A percentile compares a stretch with the other conserved stretches of the same genome.
phyloP scores from a whole-genome alignment of 2,888 invertebrate species.

The Eristalinus sepulchralis region DNA sequence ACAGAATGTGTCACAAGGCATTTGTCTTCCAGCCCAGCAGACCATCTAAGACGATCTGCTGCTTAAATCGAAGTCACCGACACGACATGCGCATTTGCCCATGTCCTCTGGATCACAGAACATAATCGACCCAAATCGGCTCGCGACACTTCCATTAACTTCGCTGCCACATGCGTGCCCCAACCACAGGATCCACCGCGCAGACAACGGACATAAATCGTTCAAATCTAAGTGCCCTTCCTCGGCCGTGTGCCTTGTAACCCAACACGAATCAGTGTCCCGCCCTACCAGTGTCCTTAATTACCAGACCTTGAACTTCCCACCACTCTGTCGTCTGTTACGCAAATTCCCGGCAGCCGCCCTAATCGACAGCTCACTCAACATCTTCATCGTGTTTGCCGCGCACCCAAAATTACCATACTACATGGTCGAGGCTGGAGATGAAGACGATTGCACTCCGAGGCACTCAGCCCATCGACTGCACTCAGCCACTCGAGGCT shows the following conservation, averaged over 20 bases:
- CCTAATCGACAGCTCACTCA: constrained; percentile 62
- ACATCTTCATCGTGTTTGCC: constrained; percentile 67
- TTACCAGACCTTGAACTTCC: constrained; percentile 60
- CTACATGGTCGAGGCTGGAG: constrained; percentile 29
- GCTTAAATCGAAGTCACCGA: not conserved
- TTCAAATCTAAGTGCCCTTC: not conserved
- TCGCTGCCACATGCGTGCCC: not conserved
- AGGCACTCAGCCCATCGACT: constrained; percentile 55
- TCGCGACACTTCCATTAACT: not conserved
- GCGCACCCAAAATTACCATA: constrained; percentile 67
- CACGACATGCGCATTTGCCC: not conserved
- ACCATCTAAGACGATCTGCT: not conserved
- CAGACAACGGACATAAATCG: not conserved
- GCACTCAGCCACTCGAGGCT: constrained; percentile 57
- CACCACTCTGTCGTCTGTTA: constrained; percentile 17
- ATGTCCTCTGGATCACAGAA: not conserved
- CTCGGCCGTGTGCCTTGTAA: not conserved
- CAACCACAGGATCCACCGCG: not conserved
- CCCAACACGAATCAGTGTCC: constrained; percentile 38
- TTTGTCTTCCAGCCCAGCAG: not conserved
- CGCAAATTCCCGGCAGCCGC: constrained; percentile 40
- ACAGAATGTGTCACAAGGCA: not conserved
- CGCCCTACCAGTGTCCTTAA: constrained; percentile 49
- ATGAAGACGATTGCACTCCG: constrained; percentile 36
- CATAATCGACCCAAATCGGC: not conserved